A percentile compares a stretch with the other conserved stretches of the same genome.
phyloP scores from a whole-genome alignment of 2,113 vertebrate genomes.

The Halcyon senegalensis region DNA sequence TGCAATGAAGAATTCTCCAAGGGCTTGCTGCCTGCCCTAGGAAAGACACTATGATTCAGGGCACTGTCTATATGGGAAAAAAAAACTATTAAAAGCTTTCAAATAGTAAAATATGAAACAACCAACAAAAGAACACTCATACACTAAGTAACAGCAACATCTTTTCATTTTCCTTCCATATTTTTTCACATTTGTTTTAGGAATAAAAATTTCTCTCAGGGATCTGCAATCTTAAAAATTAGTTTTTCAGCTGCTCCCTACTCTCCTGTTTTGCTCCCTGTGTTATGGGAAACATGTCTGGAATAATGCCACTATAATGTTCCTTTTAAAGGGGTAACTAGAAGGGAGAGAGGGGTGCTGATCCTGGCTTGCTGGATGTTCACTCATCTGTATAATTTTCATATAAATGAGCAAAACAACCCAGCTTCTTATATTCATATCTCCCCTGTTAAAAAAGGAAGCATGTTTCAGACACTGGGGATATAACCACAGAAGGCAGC shows the following conservation, averaged over 20 bases:
- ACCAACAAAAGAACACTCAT: neutral
- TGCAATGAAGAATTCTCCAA: neutral
- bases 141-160: neutral
- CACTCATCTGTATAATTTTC: constrained; percentile 22
- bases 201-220: neutral
- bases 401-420: constrained; percentile 12
- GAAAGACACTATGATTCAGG: neutral
- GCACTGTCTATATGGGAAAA: neutral
- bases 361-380: constrained; percentile 28
- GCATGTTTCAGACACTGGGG: neutral
- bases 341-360: neutral
- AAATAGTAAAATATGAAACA: neutral
- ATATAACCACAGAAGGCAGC: constrained; percentile 31
- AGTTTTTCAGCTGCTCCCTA: constrained; percentile 1
- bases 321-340: constrained; percentile 38
- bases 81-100: neutral
- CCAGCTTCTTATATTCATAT: neutral
- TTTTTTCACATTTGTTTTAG: neutral
- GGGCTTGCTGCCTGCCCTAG: neutral
- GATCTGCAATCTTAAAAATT: neutral
- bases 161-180: neutral
- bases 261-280: neutral
- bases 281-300: neutral
- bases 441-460: neutral
- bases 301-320: neutral